Evolutionary conservation across 2,888 invertebrate species (phyloP).

Genomic region (Cryptophagus acutangulus): DNA sequence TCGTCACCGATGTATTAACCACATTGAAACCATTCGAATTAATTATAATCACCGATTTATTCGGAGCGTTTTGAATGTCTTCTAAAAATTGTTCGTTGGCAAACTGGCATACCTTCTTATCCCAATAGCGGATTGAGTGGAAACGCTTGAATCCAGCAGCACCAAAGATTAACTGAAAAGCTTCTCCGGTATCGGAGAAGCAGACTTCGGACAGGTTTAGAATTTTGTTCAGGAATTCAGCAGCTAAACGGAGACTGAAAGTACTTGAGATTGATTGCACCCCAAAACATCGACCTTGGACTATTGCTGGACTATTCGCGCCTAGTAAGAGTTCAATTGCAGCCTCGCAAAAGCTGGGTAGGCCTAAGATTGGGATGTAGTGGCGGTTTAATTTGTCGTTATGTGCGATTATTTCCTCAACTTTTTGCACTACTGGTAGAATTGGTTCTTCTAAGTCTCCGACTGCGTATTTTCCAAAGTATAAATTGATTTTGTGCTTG

Average conservation of each 20-base stretch:
- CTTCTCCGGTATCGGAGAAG: not conserved
- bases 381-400: not conserved
- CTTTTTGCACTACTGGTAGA: not conserved
- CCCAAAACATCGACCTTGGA: not conserved
- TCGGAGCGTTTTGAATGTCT: not conserved
- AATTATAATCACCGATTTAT: slow-evolving; percentile 2
- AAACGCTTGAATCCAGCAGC: not conserved
- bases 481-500: too few relatives aligned
- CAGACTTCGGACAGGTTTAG: not conserved
- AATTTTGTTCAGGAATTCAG: not conserved
- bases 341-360: not conserved
- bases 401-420: not conserved
- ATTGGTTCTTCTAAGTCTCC: not conserved
- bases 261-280: not conserved
- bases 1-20: not conserved
- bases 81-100: not conserved
- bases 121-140: not conserved
- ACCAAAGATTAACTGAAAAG: not conserved
- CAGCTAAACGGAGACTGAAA: not conserved
- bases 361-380: not conserved
- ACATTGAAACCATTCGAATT: not conserved
- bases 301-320: not conserved
- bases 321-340: not conserved
- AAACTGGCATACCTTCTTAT: not conserved
- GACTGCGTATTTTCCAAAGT: not conserved